Evolutionary conservation across 2,888 invertebrate species (phyloP).

Genomic region (Chrysina gloriosa): DNA sequence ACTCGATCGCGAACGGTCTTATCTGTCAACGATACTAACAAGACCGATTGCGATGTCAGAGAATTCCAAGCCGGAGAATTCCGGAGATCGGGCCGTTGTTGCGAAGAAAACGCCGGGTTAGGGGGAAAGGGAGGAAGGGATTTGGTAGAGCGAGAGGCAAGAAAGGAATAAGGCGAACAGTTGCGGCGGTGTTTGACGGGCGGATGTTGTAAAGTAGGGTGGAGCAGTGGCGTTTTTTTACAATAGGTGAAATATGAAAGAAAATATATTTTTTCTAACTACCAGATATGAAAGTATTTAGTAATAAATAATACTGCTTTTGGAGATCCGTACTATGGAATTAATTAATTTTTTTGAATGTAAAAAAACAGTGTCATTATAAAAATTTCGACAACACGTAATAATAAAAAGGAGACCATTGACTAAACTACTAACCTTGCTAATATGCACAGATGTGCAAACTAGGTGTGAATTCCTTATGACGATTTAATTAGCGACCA

Average conservation of each 20-base stretch:
- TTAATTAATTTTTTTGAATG: no score
- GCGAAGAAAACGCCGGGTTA: constrained; percentile 21
- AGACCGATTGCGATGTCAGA: constrained; percentile 52
- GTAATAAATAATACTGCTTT: no score
- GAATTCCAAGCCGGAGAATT: constrained; percentile 46
- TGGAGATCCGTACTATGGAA: no score
- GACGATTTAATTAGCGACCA: no score
- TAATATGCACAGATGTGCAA: no score
- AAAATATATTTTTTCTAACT: no score
- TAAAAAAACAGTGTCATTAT: no score
- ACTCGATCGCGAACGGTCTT: constrained; percentile 51
- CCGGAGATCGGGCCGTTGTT: constrained; percentile 34
- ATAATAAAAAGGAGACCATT: no score
- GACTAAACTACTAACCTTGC: no score
- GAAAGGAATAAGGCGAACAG: constrained; percentile 48
- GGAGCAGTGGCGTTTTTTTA: constrained; percentile 2
- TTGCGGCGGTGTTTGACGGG: constrained; percentile 44
- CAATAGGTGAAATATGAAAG: neutral
- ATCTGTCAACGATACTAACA: constrained; percentile 53
- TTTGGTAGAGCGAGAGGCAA: constrained; percentile 26
- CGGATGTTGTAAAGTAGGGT: constrained; percentile 25
- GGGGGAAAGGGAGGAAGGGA: constrained; percentile 39
- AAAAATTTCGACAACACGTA: no score
- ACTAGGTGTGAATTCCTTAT: no score
- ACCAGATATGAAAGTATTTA: no score